These are phyloP conservation scores for Xylota segnis DNA, from an alignment of 2,888 invertebrate genomes.

Conservation along the genomic window DNA sequence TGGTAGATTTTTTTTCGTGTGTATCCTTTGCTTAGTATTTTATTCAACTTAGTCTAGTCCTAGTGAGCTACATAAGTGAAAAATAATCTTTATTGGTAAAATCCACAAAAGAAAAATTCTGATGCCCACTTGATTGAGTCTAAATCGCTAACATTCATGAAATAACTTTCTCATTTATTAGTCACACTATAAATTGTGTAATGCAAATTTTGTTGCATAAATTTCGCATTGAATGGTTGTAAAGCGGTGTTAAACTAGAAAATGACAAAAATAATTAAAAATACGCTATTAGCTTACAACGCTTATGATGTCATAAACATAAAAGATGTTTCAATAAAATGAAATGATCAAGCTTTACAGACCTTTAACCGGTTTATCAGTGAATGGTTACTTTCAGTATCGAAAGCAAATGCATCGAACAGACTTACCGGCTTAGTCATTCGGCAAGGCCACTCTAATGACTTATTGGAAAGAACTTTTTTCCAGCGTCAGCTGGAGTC, in stretches of 20 bases:
- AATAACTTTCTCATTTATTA: neutral
- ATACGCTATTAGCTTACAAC: neutral
- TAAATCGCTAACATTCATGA: too few species aligned
- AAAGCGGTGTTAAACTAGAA: neutral
- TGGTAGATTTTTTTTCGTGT: too few species aligned
- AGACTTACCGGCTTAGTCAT: too few species aligned
- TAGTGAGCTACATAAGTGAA: too few species aligned
- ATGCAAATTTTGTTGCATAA: neutral
- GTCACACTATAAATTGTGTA: neutral
- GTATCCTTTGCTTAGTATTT: too few species aligned
- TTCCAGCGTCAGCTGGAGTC: too few species aligned
- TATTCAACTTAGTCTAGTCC: too few species aligned
- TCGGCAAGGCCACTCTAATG: too few species aligned
- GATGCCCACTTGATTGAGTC: too few species aligned
- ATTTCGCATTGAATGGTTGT: neutral
- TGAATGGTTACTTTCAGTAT: neutral
- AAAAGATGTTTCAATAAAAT: neutral
- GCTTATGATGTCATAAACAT: neutral
- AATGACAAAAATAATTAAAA: neutral
- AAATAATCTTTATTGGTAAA: too few species aligned
- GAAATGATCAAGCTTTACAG: neutral
- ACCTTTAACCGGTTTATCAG: neutral
- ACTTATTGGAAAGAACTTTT: too few species aligned
- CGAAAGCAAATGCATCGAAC: neutral
- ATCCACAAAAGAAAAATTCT: too few species aligned